Evolutionary conservation across 2,113 vertebrate species (phyloP), one percentile per base, ranked within the genome.

Genomic region (Diadophis punctatus): DNA sequence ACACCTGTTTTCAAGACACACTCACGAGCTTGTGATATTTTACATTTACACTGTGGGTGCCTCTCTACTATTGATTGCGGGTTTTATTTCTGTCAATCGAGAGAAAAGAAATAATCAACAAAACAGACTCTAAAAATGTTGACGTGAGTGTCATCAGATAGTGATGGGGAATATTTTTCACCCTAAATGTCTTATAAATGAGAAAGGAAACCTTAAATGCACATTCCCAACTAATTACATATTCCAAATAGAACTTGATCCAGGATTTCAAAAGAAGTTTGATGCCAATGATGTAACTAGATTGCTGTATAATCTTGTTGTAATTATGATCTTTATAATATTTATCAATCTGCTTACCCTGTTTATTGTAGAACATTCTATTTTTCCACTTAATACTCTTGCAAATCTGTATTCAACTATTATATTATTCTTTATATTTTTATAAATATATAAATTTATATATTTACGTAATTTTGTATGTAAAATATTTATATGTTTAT

Each of bases 1-100:
- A 91, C 90, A 86, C 90, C 93, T 93, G 90, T 90, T 86, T 86
- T 16, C 80, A 60, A 89, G 88, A 60, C 16, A 86, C 87, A 89
- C 30, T 60, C 53, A 0, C 39, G 49, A 53, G n/a, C 87, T 23
- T 48, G n/a, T 46, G 53, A 52, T 1, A 39, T 86, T 92, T 92
- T 51, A 3, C 22, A 1, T 1, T 46, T 92, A 18, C 56, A 51
- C 84, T 68, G 80, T 43, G 91, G 91, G 48, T 20, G 48, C 11
- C 3, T 90, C 85, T 68, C 52, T 30, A 25, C 63, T 5, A 51
- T 89, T 91, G 90, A 91, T 68, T 25, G 2, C 87, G 39, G 46
- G n/a, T 49, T 93, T 87, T 90, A 84, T 92, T 43, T 91, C 89
- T 90, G 92, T 63, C 39, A 10, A 8, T 88, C 48, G 58, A 11